Conservation (phyloP, 2,888 invertebrate species). For the Prosopocoilus inquinatus region DNA sequence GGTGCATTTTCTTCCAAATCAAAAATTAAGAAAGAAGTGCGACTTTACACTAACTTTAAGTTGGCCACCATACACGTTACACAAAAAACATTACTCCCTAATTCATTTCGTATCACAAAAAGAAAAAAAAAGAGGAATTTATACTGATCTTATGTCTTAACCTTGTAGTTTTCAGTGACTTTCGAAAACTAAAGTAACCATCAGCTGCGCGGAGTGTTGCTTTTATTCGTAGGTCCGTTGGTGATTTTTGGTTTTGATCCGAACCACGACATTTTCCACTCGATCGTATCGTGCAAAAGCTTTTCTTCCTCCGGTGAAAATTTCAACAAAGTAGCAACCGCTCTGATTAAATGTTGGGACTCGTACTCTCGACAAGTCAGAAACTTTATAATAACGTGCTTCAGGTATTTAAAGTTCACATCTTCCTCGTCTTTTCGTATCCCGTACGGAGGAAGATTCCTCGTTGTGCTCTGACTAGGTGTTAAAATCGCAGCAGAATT, state of each 20-base stretch:
- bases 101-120: too few species aligned
- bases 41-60: too few species aligned
- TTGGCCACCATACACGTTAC: too few species aligned
- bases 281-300: conserved; percentile 74
- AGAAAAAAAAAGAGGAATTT: too few species aligned
- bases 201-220: conserved; percentile 51
- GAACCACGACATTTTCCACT: conserved; percentile 75
- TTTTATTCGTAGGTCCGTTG: conserved; percentile 17
- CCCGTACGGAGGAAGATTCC: conserved; percentile 14
- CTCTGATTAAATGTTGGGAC: conserved; percentile 86
- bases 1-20: too few species aligned
- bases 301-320: conserved; percentile 86
- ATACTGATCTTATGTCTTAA: too few species aligned
- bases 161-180: too few species aligned
- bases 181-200: conserved; percentile 43
- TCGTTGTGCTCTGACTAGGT: conserved; percentile 57
- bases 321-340: conserved; percentile 79
- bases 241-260: conserved; percentile 53
- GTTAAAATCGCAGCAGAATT: conserved; percentile 62
- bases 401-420: conserved; percentile 82
- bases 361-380: conserved; percentile 84
- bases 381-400: conserved; percentile 91
- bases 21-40: too few species aligned
- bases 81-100: too few species aligned
- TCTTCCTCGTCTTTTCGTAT: conserved; percentile 57